Percentiles rank a stretch among this genome's conserved stretches.
phyloP scores from a whole-genome alignment of 2,113 vertebrate genomes.

The Garra rufa region DNA sequence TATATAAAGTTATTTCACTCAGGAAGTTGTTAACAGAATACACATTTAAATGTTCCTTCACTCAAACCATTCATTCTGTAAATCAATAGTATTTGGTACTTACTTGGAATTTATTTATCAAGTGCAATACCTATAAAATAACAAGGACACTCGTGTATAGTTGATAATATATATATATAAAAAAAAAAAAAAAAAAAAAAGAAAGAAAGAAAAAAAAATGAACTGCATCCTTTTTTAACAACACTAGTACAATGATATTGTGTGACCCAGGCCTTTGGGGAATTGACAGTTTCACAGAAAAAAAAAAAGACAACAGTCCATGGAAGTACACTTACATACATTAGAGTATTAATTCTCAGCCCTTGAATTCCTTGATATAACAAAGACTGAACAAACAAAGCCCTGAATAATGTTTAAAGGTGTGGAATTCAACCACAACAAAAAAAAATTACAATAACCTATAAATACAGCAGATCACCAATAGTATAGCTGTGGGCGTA shows the following conservation, averaged over 20 bases:
- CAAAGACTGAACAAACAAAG: neutral
- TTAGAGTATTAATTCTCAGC: neutral
- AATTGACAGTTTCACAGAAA: neutral
- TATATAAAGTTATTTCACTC: no score
- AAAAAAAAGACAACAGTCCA: neutral
- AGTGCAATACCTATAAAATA: slow-evolving; percentile 1
- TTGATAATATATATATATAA: neutral
- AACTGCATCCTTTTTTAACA: neutral
- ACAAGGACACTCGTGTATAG: neutral
- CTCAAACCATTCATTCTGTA: neutral
- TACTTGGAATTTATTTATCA: neutral
- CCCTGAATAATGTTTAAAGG: neutral
- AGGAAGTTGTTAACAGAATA: no score
- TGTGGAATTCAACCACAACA: neutral
- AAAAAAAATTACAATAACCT: neutral
- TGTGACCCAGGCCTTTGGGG: neutral
- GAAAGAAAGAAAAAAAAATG: neutral
- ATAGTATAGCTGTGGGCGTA: neutral
- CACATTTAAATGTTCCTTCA: neutral
- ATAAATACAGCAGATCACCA: neutral
- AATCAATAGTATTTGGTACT: neutral
- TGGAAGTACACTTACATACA: neutral
- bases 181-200: no score
- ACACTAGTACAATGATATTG: neutral
- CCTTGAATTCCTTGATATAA: neutral